Base-by-base conservation (phyloP, 2,888 invertebrate genomes). In the Myathropa florea region DNA sequence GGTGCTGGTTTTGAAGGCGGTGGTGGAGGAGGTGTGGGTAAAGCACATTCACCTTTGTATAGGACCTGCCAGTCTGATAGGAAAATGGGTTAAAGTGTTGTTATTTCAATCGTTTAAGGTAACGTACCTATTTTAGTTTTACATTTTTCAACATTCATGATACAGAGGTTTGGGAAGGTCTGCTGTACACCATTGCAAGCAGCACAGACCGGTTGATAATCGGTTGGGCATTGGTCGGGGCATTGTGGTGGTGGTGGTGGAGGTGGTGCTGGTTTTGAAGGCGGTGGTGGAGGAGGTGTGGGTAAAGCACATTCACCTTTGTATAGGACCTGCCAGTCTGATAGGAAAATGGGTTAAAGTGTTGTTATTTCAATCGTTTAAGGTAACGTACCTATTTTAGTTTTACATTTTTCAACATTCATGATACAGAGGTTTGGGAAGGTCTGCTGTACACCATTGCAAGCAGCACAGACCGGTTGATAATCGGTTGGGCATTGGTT, bases 321-420 rank as follows among this genome's bases (percentile, higher is more conserved):
- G 14, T 57, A 18, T 21, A 72, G 1, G 10, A 80, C 36, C n/a
- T 21, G 21, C 80, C 79, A 80, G 7, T 67, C 84, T 84, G 10
- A n/a, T 3, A 23, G 1, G 12, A 1, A 2, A 57, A 59, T 36
- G 14, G 30, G 18, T 4, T 28, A 12, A 23, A 24, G 7, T 64
- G 6, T 26, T 21, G 36, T 18, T 12, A 3, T 33, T 33, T 18
- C 3, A 26, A 3, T 12, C 2, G 30, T 14, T 23, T 10, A n/a
- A 10, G 7, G n/a, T 9, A 2, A 63, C 46, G 14, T 80, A 80
- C 80, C 21, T 36, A 33, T 30, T 67, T 57, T 39, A 10, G 67
- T 59, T 21, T 28, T 21, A 18, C 73, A 68, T n/a, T 1, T n/a
- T 3, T 61, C 33, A 6, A 30, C 39, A 33, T 65, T 53, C 26